phyloP scores from a whole-genome alignment of 2,113 vertebrate species.

The Oryzias celebensis region DNA sequence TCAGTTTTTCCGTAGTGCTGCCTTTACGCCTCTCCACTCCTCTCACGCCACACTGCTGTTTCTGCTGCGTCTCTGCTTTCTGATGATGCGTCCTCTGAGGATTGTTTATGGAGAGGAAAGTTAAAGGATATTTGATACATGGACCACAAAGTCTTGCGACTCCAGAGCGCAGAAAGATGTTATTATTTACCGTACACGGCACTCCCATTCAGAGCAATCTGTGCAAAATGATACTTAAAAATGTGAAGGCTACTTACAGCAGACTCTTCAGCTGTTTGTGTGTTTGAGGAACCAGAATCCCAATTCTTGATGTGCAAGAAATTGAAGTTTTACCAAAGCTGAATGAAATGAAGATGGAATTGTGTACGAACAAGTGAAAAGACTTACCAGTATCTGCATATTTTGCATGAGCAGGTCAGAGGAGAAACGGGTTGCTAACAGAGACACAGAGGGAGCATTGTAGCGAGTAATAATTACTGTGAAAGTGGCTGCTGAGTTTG shows the following conservation, averaged over 20 bases:
- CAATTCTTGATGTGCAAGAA: slow-evolving; percentile 30
- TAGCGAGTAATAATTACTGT: slow-evolving; percentile 75
- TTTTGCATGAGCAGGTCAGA: slow-evolving; percentile 39
- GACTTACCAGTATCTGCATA: background rate
- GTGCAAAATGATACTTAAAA: slow-evolving; percentile 39
- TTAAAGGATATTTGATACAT: slow-evolving; percentile 57
- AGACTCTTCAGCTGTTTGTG: slow-evolving; percentile 65
- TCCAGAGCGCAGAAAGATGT: slow-evolving; percentile 20
- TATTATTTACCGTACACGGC: slow-evolving; percentile 8
- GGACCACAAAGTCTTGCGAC: slow-evolving; percentile 39
- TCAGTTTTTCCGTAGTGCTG: slow-evolving; percentile 68
- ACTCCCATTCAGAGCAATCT: slow-evolving; percentile 15
- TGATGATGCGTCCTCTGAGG: slow-evolving; percentile 58
- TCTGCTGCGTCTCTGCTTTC: slow-evolving; percentile 27
- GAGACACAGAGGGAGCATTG: slow-evolving; percentile 47
- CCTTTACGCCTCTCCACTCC: slow-evolving; percentile 23
- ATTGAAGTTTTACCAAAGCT: slow-evolving; percentile 37
- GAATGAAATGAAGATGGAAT: slow-evolving; percentile 41
- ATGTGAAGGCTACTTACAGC: slow-evolving; percentile 64
- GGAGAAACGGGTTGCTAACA: slow-evolving; percentile 42
- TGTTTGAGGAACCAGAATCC: slow-evolving; percentile 12
- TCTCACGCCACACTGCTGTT: slow-evolving; percentile 23
- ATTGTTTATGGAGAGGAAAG: slow-evolving; percentile 58
- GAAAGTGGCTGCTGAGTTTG: slow-evolving; percentile 72
- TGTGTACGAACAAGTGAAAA: slow-evolving; percentile 32